Percentiles rank a stretch among this genome's conserved stretches.
phyloP scores from a whole-genome alignment of 2,113 vertebrate genomes.

The Entomyzon cyanotis region DNA sequence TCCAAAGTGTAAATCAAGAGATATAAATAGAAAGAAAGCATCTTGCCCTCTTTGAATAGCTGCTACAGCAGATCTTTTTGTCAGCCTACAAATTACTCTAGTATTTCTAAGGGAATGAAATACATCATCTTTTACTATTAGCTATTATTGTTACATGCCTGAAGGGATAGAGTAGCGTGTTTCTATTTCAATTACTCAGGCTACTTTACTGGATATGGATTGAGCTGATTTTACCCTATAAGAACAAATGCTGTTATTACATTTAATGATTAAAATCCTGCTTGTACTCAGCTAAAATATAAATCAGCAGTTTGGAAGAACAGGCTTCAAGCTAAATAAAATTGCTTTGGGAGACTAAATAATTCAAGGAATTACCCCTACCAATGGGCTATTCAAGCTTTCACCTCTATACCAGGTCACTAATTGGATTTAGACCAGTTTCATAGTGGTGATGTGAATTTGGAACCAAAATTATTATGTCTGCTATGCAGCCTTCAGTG shows the following conservation, averaged over 20 bases:
- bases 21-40: neutral
- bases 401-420: constrained; percentile 52
- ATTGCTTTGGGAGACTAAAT: constrained; percentile 67
- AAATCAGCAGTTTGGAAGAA: constrained; percentile 60
- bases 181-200: constrained; percentile 52
- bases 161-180: constrained; percentile 4
- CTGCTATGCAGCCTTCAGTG: neutral
- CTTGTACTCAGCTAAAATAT: constrained; percentile 54
- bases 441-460: constrained; percentile 25
- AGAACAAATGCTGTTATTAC: constrained; percentile 61
- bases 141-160: constrained; percentile 33
- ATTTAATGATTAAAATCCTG: constrained; percentile 66
- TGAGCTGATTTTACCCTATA: constrained; percentile 48
- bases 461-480: constrained; percentile 14
- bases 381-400: constrained; percentile 26
- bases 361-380: constrained; percentile 56
- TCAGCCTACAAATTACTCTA: neutral
- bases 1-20: neutral
- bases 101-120: neutral
- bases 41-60: neutral
- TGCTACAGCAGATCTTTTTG: constrained; percentile 14
- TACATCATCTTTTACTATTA: constrained; percentile 48
- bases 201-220: constrained; percentile 43
- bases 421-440: constrained; percentile 59
- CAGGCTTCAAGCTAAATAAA: constrained; percentile 62